These are phyloP conservation scores for Therioaphis trifolii DNA, from an alignment of 2,888 invertebrate genomes.

Conservation along the genomic window DNA sequence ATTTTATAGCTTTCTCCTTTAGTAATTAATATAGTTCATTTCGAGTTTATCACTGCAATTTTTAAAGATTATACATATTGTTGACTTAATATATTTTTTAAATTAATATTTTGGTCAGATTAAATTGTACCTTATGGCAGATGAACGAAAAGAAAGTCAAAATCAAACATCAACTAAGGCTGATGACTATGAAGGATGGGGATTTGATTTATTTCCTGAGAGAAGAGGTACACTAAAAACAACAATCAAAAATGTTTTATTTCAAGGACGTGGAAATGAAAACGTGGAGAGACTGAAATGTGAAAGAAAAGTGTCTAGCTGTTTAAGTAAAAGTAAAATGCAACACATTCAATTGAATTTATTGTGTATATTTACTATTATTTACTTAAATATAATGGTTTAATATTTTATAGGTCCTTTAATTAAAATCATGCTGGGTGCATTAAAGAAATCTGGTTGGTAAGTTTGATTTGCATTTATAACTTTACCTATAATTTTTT, in stretches of 20 bases:
- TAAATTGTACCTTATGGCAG: neutral
- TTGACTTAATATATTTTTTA: neutral
- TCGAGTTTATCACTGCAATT: no score
- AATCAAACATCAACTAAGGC: constrained; percentile 14
- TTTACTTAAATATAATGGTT: constrained; percentile 7
- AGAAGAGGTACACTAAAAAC: constrained; percentile 75
- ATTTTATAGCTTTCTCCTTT: no score
- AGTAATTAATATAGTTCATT: no score
- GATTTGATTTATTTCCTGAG: constrained; percentile 87
- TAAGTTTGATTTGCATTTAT: no score
- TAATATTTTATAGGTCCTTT: constrained; percentile 74
- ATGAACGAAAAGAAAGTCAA: neutral
- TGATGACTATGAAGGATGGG: constrained; percentile 72
- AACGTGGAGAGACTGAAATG: constrained; percentile 80
- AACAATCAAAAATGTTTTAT: constrained; percentile 72
- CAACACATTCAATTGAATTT: neutral
- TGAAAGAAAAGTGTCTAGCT: constrained; percentile 81
- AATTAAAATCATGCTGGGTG: constrained; percentile 86
- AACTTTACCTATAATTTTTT: no score
- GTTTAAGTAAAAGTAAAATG: constrained; percentile 77
- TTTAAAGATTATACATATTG: neutral
- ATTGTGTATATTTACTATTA: neutral
- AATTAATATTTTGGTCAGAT: neutral
- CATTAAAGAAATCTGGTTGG: constrained; percentile 84
- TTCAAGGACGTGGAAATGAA: constrained; percentile 78